Conservation (phyloP, 2,888 invertebrate species). For the Melinaea marsaeus region DNA sequence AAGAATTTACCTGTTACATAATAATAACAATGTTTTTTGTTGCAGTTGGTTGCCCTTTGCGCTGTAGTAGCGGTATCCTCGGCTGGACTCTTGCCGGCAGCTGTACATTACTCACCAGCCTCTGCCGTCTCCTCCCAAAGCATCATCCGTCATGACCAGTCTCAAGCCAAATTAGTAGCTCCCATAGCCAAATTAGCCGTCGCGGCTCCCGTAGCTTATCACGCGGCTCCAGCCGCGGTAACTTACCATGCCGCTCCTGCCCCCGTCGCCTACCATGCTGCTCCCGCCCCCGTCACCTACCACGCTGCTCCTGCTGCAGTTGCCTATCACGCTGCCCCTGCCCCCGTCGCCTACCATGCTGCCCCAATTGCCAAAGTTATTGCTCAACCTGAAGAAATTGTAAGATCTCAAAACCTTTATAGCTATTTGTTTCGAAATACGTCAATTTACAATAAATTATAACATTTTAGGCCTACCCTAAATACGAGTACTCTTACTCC, state of each 20-base stretch:
- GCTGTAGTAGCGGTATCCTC: slow-evolving; percentile 50
- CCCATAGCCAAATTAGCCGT: slow-evolving; percentile 38
- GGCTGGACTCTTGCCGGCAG: slow-evolving; percentile 45
- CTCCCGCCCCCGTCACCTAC: slow-evolving; percentile 35
- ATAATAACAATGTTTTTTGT: slow-evolving; percentile 10
- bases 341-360: slow-evolving; percentile 35
- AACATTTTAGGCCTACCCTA: slow-evolving; percentile 45
- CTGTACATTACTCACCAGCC: slow-evolving; percentile 59
- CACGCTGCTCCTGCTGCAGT: slow-evolving; percentile 38
- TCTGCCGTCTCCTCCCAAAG: slow-evolving; percentile 57
- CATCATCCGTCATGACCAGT: slow-evolving; percentile 61
- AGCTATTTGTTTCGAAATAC: not conserved
- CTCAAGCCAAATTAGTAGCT: slow-evolving; percentile 28
- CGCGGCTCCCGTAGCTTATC: slow-evolving; percentile 20
- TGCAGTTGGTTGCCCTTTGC: slow-evolving; percentile 33
- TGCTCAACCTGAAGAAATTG: slow-evolving; percentile 41
- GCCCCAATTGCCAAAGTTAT: slow-evolving; percentile 31
- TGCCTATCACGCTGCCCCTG: slow-evolving; percentile 37
- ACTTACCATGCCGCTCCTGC: slow-evolving; percentile 53
- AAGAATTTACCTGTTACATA: slow-evolving; percentile 10
- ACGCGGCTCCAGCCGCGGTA: slow-evolving; percentile 45
- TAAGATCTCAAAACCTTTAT: slow-evolving; percentile 19
- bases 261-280: slow-evolving; percentile 49
- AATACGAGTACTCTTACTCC: slow-evolving; percentile 68
- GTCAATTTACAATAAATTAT: not conserved